Evolutionary conservation across 2,888 invertebrate genomes (phyloP).

Genomic region (Volucella inflata): DNA sequence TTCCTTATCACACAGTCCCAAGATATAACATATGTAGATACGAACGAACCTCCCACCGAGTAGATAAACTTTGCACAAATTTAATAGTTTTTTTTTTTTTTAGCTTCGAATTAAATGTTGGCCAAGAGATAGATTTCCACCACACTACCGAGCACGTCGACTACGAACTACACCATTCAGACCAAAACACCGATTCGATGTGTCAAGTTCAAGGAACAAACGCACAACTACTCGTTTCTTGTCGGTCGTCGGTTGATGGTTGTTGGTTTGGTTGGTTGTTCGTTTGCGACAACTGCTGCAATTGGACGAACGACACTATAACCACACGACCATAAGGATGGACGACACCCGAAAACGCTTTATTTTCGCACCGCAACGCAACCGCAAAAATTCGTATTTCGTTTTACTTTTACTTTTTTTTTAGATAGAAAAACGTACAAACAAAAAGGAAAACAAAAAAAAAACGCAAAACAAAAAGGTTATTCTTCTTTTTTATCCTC

Average conservation of each 20-base stretch:
- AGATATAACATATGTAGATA: too few relatives aligned
- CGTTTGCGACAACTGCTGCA: too few relatives aligned
- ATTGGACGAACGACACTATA: background rate
- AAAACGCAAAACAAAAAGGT: slow-evolving; percentile 29
- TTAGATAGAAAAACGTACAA: slow-evolving; percentile 19
- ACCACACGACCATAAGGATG: background rate
- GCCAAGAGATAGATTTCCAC: background rate
- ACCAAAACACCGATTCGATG: background rate
- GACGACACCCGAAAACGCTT: slow-evolving; percentile 2
- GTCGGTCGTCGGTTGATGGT: too few relatives aligned
- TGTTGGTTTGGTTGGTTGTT: too few relatives aligned
- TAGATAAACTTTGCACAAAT: too few relatives aligned
- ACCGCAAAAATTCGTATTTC: slow-evolving; percentile 21
- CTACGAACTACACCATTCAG: background rate
- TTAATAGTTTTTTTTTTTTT: background rate
- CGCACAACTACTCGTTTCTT: slow-evolving; percentile 8
- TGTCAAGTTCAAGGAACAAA: slow-evolving; percentile 60
- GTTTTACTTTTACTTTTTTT: too few relatives aligned
- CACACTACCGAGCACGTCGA: background rate
- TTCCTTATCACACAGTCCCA: background rate
- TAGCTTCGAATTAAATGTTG: background rate
- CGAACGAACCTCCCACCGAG: too few relatives aligned
- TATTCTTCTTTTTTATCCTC: slow-evolving; percentile 29
- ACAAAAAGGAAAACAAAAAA: slow-evolving; percentile 33
- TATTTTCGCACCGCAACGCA: slow-evolving; percentile 21